A percentile compares a stretch with the other conserved stretches of the same genome.
phyloP scores from a whole-genome alignment of 2,113 vertebrate genomes.

The Sceloporus tristichus region DNA sequence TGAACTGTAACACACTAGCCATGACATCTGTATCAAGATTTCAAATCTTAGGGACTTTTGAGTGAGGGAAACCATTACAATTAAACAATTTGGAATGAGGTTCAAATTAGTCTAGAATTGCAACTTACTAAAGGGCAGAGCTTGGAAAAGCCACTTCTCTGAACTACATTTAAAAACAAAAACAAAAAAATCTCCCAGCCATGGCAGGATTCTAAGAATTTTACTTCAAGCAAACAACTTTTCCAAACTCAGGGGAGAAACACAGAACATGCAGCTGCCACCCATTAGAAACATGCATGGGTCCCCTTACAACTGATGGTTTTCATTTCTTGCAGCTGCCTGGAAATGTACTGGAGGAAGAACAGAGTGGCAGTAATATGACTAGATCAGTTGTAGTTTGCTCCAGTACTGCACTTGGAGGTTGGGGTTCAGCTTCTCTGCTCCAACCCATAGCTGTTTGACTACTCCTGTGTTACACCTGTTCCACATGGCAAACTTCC shows the following conservation, averaged over 20 bases:
- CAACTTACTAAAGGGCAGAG: no score
- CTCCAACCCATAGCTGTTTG: neutral
- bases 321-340: no score
- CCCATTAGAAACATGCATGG: no score
- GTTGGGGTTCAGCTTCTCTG: neutral
- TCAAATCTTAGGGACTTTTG: neutral
- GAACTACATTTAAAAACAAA: no score
- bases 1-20: neutral
- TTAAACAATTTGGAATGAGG: neutral
- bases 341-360: neutral
- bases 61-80: neutral
- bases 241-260: no score
- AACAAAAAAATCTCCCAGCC: no score
- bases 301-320: no score
- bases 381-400: neutral
- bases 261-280: no score
- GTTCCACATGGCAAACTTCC: neutral
- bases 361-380: neutral
- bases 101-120: neutral
- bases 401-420: neutral
- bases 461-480: neutral
- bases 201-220: no score
- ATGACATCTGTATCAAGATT: neutral
- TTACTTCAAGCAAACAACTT: no score
- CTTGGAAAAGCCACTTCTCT: no score